Evolutionary conservation across 2,113 vertebrate genomes (phyloP).

Genomic region (Cheirogaleus medius): DNA sequence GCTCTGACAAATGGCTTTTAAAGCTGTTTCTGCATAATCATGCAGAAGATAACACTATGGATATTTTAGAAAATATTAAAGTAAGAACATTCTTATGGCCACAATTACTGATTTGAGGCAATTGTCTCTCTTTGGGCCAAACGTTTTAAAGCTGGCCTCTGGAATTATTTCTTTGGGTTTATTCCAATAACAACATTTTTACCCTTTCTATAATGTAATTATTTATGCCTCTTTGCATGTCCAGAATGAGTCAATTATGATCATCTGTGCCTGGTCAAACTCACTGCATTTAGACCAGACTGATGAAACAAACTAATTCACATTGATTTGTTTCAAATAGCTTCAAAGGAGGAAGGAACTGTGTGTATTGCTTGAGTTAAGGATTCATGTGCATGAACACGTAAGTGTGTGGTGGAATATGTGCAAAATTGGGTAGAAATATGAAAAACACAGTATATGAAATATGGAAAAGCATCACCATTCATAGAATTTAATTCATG

Average conservation of each 20-base stretch:
- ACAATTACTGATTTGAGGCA: neutral
- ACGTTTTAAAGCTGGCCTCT: neutral
- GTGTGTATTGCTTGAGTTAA: neutral
- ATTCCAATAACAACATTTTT: neutral
- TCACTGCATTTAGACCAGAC: neutral
- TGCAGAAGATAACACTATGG: neutral
- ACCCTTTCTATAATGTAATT: neutral
- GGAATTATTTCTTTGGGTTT: constrained; percentile 44
- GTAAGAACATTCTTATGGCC: neutral
- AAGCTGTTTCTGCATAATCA: neutral
- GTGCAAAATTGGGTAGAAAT: neutral
- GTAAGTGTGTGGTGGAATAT: neutral
- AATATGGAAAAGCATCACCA: neutral
- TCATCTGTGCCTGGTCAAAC: neutral
- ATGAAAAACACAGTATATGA: neutral
- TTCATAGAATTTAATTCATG: neutral
- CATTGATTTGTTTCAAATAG: constrained; percentile 24
- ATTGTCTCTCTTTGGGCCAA: neutral
- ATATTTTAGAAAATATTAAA: neutral
- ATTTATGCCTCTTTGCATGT: neutral
- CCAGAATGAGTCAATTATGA: neutral
- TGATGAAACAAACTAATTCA: constrained; percentile 52
- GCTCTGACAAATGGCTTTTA: neutral
- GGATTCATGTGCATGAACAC: neutral
- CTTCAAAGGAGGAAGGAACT: neutral